A percentile compares a stretch with the other conserved stretches of the same genome.
These are phyloP conservation scores for Bagarius yarrelli DNA, from an alignment of 2,113 vertebrate species.

Conservation along the genomic window DNA sequence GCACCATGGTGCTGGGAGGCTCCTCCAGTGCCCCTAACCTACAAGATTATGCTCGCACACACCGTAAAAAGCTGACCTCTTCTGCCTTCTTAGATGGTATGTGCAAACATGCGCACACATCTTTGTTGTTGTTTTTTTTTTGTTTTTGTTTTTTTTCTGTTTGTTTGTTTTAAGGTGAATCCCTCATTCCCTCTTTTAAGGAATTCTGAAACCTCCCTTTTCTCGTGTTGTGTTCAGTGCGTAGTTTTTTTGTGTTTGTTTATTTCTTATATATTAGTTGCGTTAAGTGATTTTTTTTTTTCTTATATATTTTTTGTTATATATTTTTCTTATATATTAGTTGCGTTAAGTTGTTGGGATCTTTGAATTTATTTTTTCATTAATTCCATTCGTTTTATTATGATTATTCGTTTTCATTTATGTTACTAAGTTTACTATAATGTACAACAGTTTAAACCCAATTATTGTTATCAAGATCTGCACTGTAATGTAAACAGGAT, in stretches of 20 bases:
- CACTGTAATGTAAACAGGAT: background rate
- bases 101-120: slow-evolving; percentile 84
- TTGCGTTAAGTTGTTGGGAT: slow-evolving; percentile 4
- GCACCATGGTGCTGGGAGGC: slow-evolving; percentile 89
- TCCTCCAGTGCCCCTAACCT: slow-evolving; percentile 95
- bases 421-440: background rate
- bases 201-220: slow-evolving; percentile 60
- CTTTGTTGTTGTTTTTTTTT: slow-evolving; percentile 35
- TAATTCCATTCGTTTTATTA: background rate
- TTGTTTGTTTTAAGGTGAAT: slow-evolving; percentile 58
- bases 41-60: slow-evolving; percentile 91
- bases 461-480: background rate
- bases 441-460: background rate
- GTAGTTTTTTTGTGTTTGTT: background rate
- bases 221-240: slow-evolving; percentile 1
- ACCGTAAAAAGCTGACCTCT: slow-evolving; percentile 95
- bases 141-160: slow-evolving; percentile 15
- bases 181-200: slow-evolving; percentile 52
- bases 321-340: background rate
- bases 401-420: background rate
- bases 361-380: background rate
- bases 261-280: slow-evolving; percentile 2
- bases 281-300: slow-evolving; percentile 1
- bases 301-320: background rate
- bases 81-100: slow-evolving; percentile 94